phyloP scores from a whole-genome alignment of 2,113 vertebrate genomes.

The Mohoua ochrocephala region DNA sequence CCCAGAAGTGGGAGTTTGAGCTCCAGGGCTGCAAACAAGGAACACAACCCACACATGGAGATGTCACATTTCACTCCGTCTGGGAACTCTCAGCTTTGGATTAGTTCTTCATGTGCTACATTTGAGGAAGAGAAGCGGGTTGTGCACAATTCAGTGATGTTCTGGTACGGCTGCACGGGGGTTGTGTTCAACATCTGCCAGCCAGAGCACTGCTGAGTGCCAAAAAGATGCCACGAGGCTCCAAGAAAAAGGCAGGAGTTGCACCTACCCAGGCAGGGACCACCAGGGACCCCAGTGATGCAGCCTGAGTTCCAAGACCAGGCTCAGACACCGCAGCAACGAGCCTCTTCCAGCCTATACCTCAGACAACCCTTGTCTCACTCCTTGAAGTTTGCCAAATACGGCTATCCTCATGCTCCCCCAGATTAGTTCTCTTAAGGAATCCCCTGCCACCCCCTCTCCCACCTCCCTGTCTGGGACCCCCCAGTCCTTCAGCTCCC shows the following conservation, averaged over 20 bases:
- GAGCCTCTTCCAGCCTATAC: not conserved
- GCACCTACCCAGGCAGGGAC: not conserved
- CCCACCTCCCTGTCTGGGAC: fast-evolving
- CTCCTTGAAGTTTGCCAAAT: not conserved
- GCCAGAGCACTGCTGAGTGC: not conserved
- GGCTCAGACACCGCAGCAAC: not conserved
- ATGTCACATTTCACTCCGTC: not conserved
- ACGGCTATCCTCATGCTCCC: not conserved
- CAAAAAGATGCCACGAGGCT: not conserved
- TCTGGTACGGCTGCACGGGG: fast-evolving
- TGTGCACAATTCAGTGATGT: not conserved
- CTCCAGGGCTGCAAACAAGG: not conserved
- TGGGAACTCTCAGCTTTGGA: not conserved
- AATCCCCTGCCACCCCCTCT: not conserved
- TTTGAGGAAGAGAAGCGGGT: not conserved
- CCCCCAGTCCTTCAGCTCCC: not conserved
- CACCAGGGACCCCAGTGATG: not conserved
- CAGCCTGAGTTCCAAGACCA: not conserved
- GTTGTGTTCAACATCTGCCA: not conserved
- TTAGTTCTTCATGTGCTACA: not conserved
- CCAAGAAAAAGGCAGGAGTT: not conserved
- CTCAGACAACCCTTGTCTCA: not conserved
- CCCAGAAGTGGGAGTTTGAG: not conserved
- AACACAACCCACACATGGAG: fast-evolving
- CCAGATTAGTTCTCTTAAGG: not conserved